Evolutionary conservation across 2,113 vertebrate genomes (phyloP).

Genomic region (Dromas ardeola): DNA sequence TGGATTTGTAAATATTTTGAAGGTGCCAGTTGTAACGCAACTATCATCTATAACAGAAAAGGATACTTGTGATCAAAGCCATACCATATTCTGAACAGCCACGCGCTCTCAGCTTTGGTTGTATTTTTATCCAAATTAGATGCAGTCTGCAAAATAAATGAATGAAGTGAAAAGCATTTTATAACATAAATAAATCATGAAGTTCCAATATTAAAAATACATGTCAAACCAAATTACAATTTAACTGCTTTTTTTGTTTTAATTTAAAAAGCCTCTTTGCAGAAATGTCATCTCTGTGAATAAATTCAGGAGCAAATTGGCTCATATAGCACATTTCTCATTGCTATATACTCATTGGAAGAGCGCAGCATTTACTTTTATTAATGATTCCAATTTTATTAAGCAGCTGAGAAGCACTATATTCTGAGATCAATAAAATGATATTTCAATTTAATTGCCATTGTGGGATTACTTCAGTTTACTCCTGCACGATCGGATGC

Average conservation of each 20-base stretch:
- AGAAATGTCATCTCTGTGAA: not conserved
- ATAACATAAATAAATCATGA: not conserved
- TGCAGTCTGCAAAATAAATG: constrained; percentile 70
- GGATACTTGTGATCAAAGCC: constrained; percentile 88
- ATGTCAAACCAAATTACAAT: not conserved
- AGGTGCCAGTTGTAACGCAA: not conserved
- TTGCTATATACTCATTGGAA: not conserved
- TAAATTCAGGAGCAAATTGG: not conserved
- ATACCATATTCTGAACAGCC: constrained; percentile 83
- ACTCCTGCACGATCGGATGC: constrained; percentile 24
- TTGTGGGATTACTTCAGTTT: constrained; percentile 48
- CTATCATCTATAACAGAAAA: constrained; percentile 54
- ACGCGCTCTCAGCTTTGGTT: constrained; percentile 74
- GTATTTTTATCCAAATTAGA: constrained; percentile 61
- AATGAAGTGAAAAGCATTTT: not conserved
- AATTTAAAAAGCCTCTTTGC: not conserved
- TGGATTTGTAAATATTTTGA: not conserved
- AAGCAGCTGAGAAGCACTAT: constrained; percentile 25
- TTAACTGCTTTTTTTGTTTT: not conserved
- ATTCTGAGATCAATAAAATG: constrained; percentile 54
- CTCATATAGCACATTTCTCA: not conserved
- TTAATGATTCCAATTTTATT: constrained; percentile 52
- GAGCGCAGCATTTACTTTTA: constrained; percentile 41
- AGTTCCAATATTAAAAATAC: constrained; percentile 19
- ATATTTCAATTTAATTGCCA: constrained; percentile 35